Evolutionary conservation across 1,140 invertebrate genomes (phyloP), one percentile per base, ranked within the genome.

Genomic region (Drosophila pseudoobscura): DNA sequence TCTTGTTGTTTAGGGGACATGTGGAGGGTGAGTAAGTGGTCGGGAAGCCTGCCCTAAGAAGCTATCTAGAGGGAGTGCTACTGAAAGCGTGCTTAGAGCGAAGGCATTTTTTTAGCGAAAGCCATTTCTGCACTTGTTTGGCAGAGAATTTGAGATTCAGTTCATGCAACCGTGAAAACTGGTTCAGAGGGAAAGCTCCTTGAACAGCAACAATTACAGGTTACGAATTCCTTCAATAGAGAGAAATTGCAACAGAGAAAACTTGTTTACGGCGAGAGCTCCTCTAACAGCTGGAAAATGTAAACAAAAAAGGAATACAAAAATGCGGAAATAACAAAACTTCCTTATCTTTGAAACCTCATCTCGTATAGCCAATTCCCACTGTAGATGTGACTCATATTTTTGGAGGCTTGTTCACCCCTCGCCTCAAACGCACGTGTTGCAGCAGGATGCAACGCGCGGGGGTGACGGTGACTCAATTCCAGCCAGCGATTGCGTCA

Each of bases 401-500:
- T 13, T 44, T 39, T 3, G 11, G 35, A 2, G 31, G 31, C 8
- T 39, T 11, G 3, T 39, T 7, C 17, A 17, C 6, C 2, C 17
- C n/a, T 1, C 20, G 22, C 0, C 3, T 4, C 5, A 8, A 6
- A 3, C 39, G 22, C 76, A 78, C 76, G 76, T 73, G 75, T 44
- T 39, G 35, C 35, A 39, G 4, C 47, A 39, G 49, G 65, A 61
- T 65, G 77, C 66, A 68, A 62, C 45, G 47, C 51, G 51, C 20
- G 20, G 20, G 31, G 35, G 35, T 11, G 3, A 5, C 1, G 35
- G 45, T 80, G 63, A 78, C 50, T 52, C 76, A 80, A 73, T 60
- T 58, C 26, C 35, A 50, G 20, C 9, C 15, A 31, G 11, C 24
- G 50, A 88, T 88, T 88, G 84, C 83, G 65, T 88, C 83, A 88